Percentiles rank a stretch among this genome's conserved stretches.
Evolutionary conservation across 1,140 invertebrate species (phyloP).

Genomic region (Campoletis sonorensis): DNA sequence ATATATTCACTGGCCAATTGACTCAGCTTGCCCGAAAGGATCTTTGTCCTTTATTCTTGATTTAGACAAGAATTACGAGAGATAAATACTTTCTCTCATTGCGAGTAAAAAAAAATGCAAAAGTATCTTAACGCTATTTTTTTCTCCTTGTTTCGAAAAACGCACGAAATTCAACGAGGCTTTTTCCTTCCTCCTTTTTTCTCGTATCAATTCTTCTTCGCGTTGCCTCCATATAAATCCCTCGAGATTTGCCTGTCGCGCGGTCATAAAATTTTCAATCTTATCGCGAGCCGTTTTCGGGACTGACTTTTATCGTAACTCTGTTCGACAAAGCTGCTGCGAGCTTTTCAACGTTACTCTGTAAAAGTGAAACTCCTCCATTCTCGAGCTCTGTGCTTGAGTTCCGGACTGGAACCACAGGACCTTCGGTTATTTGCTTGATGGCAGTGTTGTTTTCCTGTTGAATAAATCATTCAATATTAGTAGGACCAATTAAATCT

Average conservation of each 20-base stretch:
- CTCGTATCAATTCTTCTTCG: neutral
- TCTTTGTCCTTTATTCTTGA: neutral
- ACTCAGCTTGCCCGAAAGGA: neutral
- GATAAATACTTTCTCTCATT: neutral
- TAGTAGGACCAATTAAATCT: too few relatives aligned
- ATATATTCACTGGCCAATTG: neutral
- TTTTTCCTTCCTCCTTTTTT: neutral
- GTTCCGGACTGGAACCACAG: slow-evolving; percentile 45
- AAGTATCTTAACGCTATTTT: neutral
- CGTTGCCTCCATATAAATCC: neutral
- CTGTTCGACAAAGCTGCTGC: slow-evolving; percentile 70
- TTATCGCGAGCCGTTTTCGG: slow-evolving; percentile 72
- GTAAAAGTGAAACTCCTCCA: slow-evolving; percentile 57
- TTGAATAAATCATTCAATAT: slow-evolving; percentile 52
- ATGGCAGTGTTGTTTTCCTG: slow-evolving; percentile 56
- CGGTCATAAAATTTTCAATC: neutral
- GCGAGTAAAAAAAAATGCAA: neutral
- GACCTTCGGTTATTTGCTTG: slow-evolving; percentile 30
- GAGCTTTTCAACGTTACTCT: slow-evolving; percentile 70
- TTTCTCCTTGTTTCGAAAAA: neutral
- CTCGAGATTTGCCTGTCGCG: neutral
- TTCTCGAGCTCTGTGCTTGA: slow-evolving; percentile 47
- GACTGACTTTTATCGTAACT: slow-evolving; percentile 74
- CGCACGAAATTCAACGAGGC: neutral
- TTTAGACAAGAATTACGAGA: neutral